These are phyloP conservation scores for Bradypodion ventrale DNA, from an alignment of 2,797 vertebrate species.

Conservation along the genomic window DNA sequence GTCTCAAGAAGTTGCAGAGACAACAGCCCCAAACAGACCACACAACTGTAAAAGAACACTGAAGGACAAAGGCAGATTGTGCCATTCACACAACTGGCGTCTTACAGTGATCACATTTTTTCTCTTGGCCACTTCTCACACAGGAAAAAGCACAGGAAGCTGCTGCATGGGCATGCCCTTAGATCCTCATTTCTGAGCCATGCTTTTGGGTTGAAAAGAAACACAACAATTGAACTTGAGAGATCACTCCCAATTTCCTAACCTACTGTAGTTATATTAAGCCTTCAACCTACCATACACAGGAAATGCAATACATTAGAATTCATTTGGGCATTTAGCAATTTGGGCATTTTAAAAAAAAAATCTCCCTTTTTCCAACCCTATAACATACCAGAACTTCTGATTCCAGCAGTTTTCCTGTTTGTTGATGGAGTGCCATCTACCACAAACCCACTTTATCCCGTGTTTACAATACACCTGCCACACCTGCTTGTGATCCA, in stretches of 20 bases:
- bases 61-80: neutral
- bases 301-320: neutral
- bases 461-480: neutral
- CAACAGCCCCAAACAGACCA: no score
- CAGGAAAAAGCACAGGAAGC: neutral
- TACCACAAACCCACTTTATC: neutral
- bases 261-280: neutral
- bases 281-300: neutral
- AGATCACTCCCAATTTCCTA: neutral
- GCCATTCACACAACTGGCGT: neutral
- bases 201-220: neutral
- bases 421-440: neutral
- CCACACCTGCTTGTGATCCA: neutral
- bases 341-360: neutral
- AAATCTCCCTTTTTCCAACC: rapidly evolving
- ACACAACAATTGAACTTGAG: neutral
- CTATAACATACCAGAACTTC: no score
- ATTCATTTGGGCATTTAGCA: neutral
- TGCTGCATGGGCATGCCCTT: neutral
- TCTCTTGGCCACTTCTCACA: neutral
- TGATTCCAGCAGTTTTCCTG: neutral
- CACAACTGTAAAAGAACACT: neutral
- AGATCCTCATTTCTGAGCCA: neutral
- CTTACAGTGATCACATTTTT: neutral
- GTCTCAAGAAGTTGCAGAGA: neutral